A percentile compares a stretch with the other conserved stretches of the same genome.
Conservation (phyloP, 2,888 invertebrate genomes). For the Eristalinus aeneus region DNA sequence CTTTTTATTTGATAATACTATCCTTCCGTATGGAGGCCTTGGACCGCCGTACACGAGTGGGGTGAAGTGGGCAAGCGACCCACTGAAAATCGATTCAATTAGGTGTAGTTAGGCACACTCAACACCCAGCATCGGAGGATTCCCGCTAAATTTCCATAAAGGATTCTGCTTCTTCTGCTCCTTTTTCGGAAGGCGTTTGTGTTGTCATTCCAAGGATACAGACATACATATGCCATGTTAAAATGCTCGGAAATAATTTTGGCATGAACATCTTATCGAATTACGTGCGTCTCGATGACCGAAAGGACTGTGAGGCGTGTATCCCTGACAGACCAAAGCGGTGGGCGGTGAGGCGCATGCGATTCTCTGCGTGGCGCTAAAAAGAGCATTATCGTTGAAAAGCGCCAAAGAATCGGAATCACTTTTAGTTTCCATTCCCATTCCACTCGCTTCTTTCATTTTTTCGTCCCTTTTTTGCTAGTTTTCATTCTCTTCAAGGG, state of each 20-base stretch:
- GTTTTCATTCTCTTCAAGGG: conserved; percentile 28
- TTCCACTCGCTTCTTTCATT: conserved; percentile 1
- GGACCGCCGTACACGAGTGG: conserved; percentile 1
- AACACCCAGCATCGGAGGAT: conserved; percentile 21
- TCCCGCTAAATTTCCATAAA: conserved; percentile 30
- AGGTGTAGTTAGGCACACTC: conserved; percentile 57
- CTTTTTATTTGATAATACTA: conserved; percentile 49
- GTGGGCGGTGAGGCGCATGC: not conserved
- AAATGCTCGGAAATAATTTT: conserved; percentile 66
- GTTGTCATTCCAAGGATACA: conserved; percentile 36
- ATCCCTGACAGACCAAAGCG: conserved; percentile 30
- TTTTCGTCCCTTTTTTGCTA: conserved; percentile 1
- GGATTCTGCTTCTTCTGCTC: not conserved
- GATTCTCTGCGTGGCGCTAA: conserved; percentile 36
- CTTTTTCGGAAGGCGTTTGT: not conserved
- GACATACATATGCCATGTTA: conserved; percentile 29
- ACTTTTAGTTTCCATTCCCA: conserved; percentile 31
- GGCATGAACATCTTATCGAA: conserved; percentile 62
- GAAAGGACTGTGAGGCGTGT: conserved; percentile 37
- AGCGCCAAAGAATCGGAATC: conserved; percentile 60
- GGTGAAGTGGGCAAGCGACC: conserved; percentile 29
- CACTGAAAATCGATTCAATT: conserved; percentile 62
- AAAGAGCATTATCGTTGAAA: conserved; percentile 58
- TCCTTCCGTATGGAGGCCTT: conserved; percentile 33
- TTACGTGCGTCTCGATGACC: conserved; percentile 56